Evolutionary conservation across 2,888 invertebrate species (phyloP).

Genomic region (Salticus scenicus): DNA sequence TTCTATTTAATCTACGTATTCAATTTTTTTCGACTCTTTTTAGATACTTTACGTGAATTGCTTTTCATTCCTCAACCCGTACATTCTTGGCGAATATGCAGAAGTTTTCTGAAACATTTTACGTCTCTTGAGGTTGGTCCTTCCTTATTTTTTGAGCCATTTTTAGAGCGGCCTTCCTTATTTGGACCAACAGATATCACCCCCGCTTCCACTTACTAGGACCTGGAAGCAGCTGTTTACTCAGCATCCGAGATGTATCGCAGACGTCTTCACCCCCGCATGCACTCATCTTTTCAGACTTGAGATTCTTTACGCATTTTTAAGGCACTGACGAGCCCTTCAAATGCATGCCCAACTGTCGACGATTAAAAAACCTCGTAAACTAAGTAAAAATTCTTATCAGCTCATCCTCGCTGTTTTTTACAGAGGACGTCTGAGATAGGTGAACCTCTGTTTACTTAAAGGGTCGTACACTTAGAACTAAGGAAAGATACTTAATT

Average conservation of each 20-base stretch:
- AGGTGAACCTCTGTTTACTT: too few species aligned
- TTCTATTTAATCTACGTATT: too few species aligned
- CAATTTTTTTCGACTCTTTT: neutral
- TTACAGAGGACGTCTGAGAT: too few species aligned
- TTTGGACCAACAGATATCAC: slow-evolving; percentile 46
- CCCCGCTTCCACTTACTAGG: slow-evolving; percentile 45
- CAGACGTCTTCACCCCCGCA: slow-evolving; percentile 19
- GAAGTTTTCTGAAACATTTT: slow-evolving; percentile 38
- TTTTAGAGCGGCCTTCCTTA: slow-evolving; percentile 60
- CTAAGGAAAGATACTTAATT: too few species aligned
- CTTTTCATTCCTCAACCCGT: neutral
- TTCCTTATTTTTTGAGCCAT: slow-evolving; percentile 57
- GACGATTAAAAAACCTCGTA: too few species aligned
- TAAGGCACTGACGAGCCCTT: too few species aligned
- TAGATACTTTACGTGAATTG: too few species aligned
- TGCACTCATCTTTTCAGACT: neutral
- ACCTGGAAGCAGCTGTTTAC: slow-evolving; percentile 54
- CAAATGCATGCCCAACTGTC: too few species aligned
- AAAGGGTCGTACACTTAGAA: too few species aligned
- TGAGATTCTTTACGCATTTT: too few species aligned
- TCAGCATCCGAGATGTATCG: slow-evolving; percentile 20
- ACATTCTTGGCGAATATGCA: slow-evolving; percentile 63
- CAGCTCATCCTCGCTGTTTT: too few species aligned
- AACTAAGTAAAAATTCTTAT: too few species aligned
- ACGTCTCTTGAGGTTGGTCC: slow-evolving; percentile 39